Evolutionary conservation across 2,888 invertebrate species (phyloP).

Genomic region (Lasioglossum villosulum): DNA sequence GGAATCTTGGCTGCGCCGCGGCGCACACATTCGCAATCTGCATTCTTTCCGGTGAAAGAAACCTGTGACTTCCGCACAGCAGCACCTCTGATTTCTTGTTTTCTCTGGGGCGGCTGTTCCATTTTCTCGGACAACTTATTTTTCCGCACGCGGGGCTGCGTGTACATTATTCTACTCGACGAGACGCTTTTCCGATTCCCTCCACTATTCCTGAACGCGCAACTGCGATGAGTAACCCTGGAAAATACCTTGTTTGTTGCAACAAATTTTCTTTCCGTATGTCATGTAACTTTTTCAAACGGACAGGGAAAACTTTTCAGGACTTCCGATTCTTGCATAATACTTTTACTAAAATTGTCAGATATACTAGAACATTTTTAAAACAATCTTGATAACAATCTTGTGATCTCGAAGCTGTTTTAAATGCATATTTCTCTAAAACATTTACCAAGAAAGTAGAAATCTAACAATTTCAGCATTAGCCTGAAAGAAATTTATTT

Average conservation of each 20-base stretch:
- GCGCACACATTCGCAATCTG: not conserved
- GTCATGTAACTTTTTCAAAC: not conserved
- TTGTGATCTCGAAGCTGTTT: not conserved
- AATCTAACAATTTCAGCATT: not conserved
- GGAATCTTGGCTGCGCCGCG: constrained; percentile 18
- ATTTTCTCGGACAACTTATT: not conserved
- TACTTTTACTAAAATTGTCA: not conserved
- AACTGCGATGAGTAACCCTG: not conserved
- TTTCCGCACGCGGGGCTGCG: not conserved
- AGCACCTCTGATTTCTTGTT: not conserved
- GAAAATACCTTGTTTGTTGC: not conserved
- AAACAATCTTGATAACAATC: not conserved
- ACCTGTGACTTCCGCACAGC: constrained; percentile 3
- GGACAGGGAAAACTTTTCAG: no score
- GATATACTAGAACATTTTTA: not conserved
- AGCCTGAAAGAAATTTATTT: not conserved
- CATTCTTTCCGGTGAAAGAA: constrained; percentile 23
- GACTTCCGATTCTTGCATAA: not conserved
- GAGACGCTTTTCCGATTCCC: not conserved
- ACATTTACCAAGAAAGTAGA: not conserved
- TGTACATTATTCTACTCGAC: constrained; percentile 2
- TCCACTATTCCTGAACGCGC: not conserved
- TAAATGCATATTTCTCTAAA: not conserved
- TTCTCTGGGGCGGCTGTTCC: not conserved
- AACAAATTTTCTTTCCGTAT: not conserved